phyloP scores from a whole-genome alignment of 2,797 vertebrate species.

The Phrynocephalus guinanensis region DNA sequence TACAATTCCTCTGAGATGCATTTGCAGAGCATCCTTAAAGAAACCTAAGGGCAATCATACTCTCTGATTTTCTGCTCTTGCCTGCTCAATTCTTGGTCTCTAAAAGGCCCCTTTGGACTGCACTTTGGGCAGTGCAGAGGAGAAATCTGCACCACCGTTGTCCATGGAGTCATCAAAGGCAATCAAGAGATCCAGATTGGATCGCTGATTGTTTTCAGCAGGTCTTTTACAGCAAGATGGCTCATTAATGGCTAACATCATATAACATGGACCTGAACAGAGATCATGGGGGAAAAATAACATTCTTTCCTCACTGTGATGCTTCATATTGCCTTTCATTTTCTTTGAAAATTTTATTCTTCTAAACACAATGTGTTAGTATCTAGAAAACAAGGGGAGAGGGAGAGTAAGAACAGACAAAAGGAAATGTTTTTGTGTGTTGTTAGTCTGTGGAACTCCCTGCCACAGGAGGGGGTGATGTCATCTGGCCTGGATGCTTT shows the following conservation, averaged over 20 bases:
- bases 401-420: too few relatives aligned
- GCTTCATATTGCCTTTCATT: neutral
- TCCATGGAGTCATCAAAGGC: neutral
- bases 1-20: too few relatives aligned
- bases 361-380: neutral
- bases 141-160: neutral
- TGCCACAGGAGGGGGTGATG: too few relatives aligned
- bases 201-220: neutral
- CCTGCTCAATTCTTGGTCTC: neutral
- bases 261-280: neutral
- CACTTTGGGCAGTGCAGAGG: neutral
- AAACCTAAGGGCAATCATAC: neutral
- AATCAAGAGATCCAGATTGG: neutral
- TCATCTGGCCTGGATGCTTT: too few relatives aligned
- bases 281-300: neutral
- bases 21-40: neutral
- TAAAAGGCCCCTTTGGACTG: too few relatives aligned
- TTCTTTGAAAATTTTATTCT: neutral
- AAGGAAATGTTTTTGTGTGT: too few relatives aligned
- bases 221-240: neutral
- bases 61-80: neutral
- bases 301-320: neutral
- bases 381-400: neutral
- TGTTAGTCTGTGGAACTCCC: too few relatives aligned
- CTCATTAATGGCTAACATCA: neutral